A percentile compares a stretch with the other conserved stretches of the same genome.
These are phyloP conservation scores for Panopea generosa DNA, from an alignment of 2,888 invertebrate species.

Conservation along the genomic window DNA sequence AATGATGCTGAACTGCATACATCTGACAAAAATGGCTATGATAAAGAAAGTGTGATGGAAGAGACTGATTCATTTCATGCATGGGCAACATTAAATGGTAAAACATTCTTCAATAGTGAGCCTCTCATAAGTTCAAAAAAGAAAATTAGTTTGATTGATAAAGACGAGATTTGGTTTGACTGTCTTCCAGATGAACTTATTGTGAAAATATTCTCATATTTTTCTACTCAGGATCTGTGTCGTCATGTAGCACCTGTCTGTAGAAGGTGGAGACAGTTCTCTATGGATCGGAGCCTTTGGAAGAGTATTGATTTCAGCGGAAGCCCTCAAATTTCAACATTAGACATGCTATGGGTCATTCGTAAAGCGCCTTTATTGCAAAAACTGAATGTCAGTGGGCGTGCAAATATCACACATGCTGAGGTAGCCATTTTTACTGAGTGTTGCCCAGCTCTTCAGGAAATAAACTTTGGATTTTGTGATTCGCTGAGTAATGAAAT, in stretches of 20 bases:
- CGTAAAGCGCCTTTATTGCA: constrained; percentile 58
- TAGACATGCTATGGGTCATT: constrained; percentile 62
- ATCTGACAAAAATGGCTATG: no score
- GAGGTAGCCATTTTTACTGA: constrained; percentile 69
- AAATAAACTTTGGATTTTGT: constrained; percentile 74
- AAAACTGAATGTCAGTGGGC: constrained; percentile 59
- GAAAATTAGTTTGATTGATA: no score
- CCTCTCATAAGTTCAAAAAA: no score
- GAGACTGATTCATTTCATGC: no score
- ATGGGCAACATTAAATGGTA: no score
- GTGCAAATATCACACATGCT: constrained; percentile 55
- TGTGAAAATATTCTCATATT: constrained; percentile 71
- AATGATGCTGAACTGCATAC: no score
- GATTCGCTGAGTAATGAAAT: constrained; percentile 57
- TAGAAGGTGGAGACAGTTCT: constrained; percentile 64
- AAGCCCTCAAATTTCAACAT: constrained; percentile 43
- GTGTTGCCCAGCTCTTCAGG: constrained; percentile 59
- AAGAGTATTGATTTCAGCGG: constrained; percentile 61
- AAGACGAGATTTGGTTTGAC: constrained; percentile 17
- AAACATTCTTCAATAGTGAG: no score
- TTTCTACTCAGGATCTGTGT: constrained; percentile 65
- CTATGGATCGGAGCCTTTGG: constrained; percentile 71
- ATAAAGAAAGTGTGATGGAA: no score
- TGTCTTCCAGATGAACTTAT: constrained; percentile 70
- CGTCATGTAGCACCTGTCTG: constrained; percentile 64